Percentiles rank a stretch among this genome's conserved stretches.
phyloP scores from a whole-genome alignment of 2,888 invertebrate genomes.

The Panopea generosa region DNA sequence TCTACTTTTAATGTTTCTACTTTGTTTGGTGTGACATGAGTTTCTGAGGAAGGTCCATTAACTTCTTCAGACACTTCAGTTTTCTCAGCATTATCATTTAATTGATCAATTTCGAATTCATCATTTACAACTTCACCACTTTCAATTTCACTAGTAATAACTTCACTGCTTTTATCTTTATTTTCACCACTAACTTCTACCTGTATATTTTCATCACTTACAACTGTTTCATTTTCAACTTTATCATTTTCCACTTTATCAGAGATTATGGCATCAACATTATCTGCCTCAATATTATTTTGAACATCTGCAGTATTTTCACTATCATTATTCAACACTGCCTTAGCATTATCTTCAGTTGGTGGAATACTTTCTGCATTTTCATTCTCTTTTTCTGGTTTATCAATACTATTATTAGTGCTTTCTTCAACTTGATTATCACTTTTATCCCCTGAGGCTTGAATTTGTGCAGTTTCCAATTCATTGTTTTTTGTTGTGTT shows the following conservation, averaged over 20 bases:
- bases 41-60: constrained; percentile 2
- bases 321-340: neutral
- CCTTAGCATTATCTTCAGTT: constrained; percentile 3
- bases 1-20: too few species aligned
- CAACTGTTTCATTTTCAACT: constrained; percentile 19
- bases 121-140: constrained; percentile 7
- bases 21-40: neutral
- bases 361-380: neutral
- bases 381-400: constrained; percentile 1
- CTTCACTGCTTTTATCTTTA: neutral
- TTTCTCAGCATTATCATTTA: constrained; percentile 4
- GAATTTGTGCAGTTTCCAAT: too few species aligned
- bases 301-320: neutral
- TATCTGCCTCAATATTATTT: neutral
- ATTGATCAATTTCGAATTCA: constrained; percentile 9
- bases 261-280: neutral
- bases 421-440: constrained; percentile 2
- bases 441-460: neutral
- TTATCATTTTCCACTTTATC: constrained; percentile 6
- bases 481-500: too few species aligned
- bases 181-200: constrained; percentile 19
- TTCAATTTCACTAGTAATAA: neutral
- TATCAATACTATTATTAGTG: neutral
- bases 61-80: constrained; percentile 10
- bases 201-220: neutral